Evolutionary conservation across 2,888 invertebrate genomes (phyloP), one percentile per base, ranked within the genome.

Genomic region (Acanthoscelides obtectus): DNA sequence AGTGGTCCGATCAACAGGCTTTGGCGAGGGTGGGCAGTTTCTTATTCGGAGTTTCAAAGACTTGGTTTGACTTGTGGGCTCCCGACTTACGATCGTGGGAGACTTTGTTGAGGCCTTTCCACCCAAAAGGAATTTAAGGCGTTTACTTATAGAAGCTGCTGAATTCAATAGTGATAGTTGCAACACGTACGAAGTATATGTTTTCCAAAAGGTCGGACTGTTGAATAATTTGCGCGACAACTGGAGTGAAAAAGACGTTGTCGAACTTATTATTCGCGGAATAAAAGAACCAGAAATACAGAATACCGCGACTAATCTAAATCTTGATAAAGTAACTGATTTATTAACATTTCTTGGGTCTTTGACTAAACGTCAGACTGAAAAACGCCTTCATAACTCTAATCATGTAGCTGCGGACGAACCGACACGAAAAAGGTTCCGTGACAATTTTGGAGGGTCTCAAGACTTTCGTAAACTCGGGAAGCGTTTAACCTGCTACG

Each of bases 111-210:
- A 77, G 21, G 77, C 45, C n/a, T n/a, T n/a, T n/a, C n/a, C n/a
- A n/a, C n/a, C n/a, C n/a, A n/a, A n/a, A n/a, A n/a, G n/a, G n/a
- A 77, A 72, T 74, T 68, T 78, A 20, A 76, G 78, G 63, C 69
- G 72, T 2, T 75, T 77, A 63, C 75, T 5, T 78, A n/a, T n/a
- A n/a, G n/a, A n/a, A n/a, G n/a, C n/a, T n/a, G n/a, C n/a, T n/a
- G n/a, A n/a, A n/a, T n/a, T n/a, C n/a, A n/a, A n/a, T n/a, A n/a
- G n/a, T n/a, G n/a, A n/a, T n/a, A n/a, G n/a, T n/a, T n/a, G n/a
- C n/a, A n/a, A n/a, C n/a, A 63, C 75, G 5, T 78, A 77, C 67
- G 74, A 72, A 25, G 22, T 73, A 4, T 77, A 79, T 73, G 76
- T 79, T 63, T 74, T 75, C 71, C 27, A 78, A 71, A 79, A 77